phyloP scores from a whole-genome alignment of 2,888 invertebrate species.

The Spilarctia lutea region DNA sequence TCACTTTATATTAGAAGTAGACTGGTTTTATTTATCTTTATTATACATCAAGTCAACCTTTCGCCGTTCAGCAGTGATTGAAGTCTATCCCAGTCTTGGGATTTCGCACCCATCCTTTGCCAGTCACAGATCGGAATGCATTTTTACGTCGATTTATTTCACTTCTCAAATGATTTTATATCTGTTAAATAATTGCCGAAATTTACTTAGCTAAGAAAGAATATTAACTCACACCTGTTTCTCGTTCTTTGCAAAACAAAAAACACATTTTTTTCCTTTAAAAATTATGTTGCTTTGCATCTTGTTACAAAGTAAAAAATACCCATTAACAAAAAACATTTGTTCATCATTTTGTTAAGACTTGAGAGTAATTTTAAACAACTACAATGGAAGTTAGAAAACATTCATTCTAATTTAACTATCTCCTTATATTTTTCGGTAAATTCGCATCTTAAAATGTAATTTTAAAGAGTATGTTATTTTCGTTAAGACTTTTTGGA shows the following conservation, averaged over 20 bases:
- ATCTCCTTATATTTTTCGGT: conserved; percentile 47
- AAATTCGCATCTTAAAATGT: conserved; percentile 48
- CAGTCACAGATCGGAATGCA: not conserved
- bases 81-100: too few species aligned
- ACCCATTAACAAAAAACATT: not conserved
- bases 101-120: too few species aligned
- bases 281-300: not conserved
- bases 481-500: conserved; percentile 39
- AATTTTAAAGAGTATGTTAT: conserved; percentile 38
- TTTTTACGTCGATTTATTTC: not conserved
- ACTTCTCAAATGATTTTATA: not conserved
- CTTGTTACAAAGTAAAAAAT: not conserved
- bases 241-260: not conserved
- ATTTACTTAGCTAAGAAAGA: not conserved
- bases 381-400: conserved; percentile 38
- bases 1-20: not conserved
- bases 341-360: conserved; percentile 24
- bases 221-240: not conserved
- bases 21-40: not conserved
- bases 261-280: not conserved
- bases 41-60: too few species aligned
- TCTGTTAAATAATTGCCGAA: not conserved
- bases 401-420: conserved; percentile 45
- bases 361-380: conserved; percentile 40
- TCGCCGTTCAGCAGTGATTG: too few species aligned